A percentile compares a stretch with the other conserved stretches of the same genome.
These are phyloP conservation scores for Leptobrachium ailaonicum DNA, from an alignment of 2,113 vertebrate species.

Conservation along the genomic window DNA sequence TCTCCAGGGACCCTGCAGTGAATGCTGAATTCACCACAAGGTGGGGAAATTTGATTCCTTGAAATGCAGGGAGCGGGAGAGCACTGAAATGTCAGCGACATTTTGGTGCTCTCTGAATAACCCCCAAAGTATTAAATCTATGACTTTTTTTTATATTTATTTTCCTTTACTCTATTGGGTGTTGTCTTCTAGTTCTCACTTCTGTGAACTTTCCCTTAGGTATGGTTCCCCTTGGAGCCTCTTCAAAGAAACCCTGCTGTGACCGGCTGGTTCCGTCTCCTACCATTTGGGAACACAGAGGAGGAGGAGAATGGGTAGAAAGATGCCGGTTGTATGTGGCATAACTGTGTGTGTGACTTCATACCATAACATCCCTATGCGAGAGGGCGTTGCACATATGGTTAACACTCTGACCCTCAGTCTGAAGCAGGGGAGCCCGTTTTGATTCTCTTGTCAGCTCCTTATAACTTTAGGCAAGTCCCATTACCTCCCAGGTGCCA, in stretches of 20 bases:
- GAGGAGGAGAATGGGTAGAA: conserved; percentile 73
- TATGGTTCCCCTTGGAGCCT: conserved; percentile 74
- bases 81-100: no score
- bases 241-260: conserved; percentile 65
- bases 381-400: background rate
- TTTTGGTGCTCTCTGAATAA: no score
- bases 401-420: background rate
- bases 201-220: conserved; percentile 59
- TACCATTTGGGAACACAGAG: conserved; percentile 74
- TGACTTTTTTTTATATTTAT: no score
- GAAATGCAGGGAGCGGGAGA: no score
- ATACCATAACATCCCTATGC: conserved; percentile 1
- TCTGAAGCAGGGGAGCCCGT: background rate
- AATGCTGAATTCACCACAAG: no score
- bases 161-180: conserved; percentile 10
- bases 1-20: no score
- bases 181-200: conserved; percentile 28
- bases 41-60: no score
- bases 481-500: background rate
- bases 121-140: no score
- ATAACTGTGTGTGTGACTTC: conserved; percentile 14
- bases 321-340: conserved; percentile 15
- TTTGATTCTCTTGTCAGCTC: background rate
- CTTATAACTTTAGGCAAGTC: background rate
- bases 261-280: conserved; percentile 85